These are phyloP conservation scores for Mus caroli DNA, from an alignment of 2,797 vertebrate genomes.

Conservation along the genomic window DNA sequence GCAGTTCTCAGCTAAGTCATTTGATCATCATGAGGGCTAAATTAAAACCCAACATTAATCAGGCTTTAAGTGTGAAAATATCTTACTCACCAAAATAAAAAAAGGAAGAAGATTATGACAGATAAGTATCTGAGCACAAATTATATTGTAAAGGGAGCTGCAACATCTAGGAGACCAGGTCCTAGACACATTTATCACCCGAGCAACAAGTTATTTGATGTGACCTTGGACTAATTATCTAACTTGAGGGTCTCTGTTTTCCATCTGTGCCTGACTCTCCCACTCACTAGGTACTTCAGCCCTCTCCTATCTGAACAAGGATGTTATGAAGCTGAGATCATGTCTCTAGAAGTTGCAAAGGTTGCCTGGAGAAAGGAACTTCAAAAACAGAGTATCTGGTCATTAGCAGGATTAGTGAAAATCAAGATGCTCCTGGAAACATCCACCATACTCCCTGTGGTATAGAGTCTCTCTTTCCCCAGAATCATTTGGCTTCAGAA, in stretches of 20 bases:
- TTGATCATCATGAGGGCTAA: conserved; percentile 72
- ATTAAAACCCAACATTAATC: conserved; percentile 78
- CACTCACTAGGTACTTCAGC: conserved; percentile 58
- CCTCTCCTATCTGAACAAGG: conserved; percentile 55
- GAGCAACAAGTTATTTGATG: conserved; percentile 62
- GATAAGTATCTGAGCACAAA: conserved; percentile 42
- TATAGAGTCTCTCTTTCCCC: conserved; percentile 7
- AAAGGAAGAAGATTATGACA: conserved; percentile 58
- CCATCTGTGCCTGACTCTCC: conserved; percentile 57
- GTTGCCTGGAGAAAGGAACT: conserved; percentile 61
- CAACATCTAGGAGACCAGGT: conserved; percentile 37
- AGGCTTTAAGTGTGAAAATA: conserved; percentile 64
- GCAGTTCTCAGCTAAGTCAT: conserved; percentile 43
- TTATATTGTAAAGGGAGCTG: conserved; percentile 47
- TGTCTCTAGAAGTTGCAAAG: conserved; percentile 58
- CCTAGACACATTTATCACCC: conserved; percentile 54
- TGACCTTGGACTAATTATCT: conserved; percentile 62
- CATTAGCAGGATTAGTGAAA: conserved; percentile 62
- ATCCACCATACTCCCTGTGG: neutral
- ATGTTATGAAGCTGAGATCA: conserved; percentile 67
- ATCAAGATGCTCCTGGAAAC: conserved; percentile 54
- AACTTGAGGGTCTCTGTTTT: conserved; percentile 69
- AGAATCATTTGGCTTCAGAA: conserved; percentile 41
- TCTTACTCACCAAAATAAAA: conserved; percentile 72
- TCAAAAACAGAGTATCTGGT: conserved; percentile 39